Evolutionary conservation across 2,113 vertebrate species (phyloP), one percentile per base, ranked within the genome.

Genomic region (Pan paniscus): DNA sequence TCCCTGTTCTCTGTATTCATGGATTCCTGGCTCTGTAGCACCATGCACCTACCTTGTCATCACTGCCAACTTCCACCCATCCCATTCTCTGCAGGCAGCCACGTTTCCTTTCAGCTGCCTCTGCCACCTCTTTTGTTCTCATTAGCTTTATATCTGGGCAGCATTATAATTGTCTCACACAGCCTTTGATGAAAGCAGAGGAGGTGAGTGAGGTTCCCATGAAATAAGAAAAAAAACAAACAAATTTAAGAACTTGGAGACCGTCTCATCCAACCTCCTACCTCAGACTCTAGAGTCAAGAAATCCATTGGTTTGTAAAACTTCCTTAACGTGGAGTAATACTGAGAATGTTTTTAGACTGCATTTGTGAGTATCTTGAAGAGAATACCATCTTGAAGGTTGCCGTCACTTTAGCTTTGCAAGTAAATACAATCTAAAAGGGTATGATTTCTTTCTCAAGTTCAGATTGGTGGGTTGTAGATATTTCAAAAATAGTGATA

Each of bases 1-100:
- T 22, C 70, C 23, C 16, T 13, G 0, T 30, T 57, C 27, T 11
- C 7, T 3, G 2, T 40, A 10, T 4, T 13, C 5, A 35, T 23
- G 48, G 61, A 11, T 23, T 50, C 3, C 55, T 20, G 38, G 43
- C 70, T 87, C 52, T 8, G 38, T 17, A 17, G 48, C 11, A 3
- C 20, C 25, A 2, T 0, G 22, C 7, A 10, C 3, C 12, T 3
- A 22, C 43, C 32, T 50, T 22, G 14, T 78, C 79, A 11, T 20
- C 0, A 8, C 50, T 17, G 35, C 9, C 13, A 14, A 27, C 40
- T 52, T 57, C 93, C 40, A 32, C 67, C 38, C 68, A 5, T 11
- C 38, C 59, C 6, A 0, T 20, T 5, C 79, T 70, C 78, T n/a
- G 27, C 20, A 38, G 35, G 78, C 35, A 30, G 76, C 50, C 73